Base-by-base conservation (phyloP, 2,888 invertebrate genomes). In the Coecobrya sp. region DNA sequence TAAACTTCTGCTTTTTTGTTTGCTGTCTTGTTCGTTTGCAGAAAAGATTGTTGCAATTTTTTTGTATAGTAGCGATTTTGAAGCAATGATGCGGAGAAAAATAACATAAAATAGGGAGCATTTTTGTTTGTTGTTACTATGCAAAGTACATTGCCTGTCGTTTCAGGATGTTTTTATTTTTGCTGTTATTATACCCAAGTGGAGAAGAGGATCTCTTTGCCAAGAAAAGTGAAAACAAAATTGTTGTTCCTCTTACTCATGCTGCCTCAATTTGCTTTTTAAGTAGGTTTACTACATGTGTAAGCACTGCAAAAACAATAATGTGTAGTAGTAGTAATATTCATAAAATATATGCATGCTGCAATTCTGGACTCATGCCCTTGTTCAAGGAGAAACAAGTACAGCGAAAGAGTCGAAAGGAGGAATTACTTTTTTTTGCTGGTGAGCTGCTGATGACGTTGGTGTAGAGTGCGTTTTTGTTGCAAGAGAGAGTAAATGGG, bases 291-390 rank as follows among this genome's bases (percentile, higher is more conserved):
- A 52, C 52, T 3, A 52, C 52, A 52, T 36, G 36, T 36, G 2
- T 3, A 11, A 52, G 52, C 52, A 52, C 52, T 52, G 10, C 52
- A 52, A 62, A 2, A 8, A 25, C 5, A 62, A 62, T n/a, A 55
- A 49, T 49, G 10, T 49, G 19, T 62, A 7, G n/a, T 22, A 5
- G 22, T 62, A 7, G 2, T 62, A 22, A 62, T 62, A 22, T 25
- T 62, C 62, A 62, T 68, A 30, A 19, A 73, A 73, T 42, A 8
- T 42, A 73, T 73, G 36, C 70, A 73, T 73, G 36, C 42, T 73
- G 70, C 70, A 73, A 73, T 8, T 3, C 4, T n/a, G n/a, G 4
- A 11, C 16, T 42, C 42, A 42, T 76, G 76, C 49, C 49, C 76
- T 76, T 76, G 76, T 25, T 45, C 76, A 76, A 45, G 76, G 76